These are phyloP conservation scores for Chironomus striatipennis DNA, from an alignment of 1,140 invertebrate species.

Conservation along the genomic window DNA sequence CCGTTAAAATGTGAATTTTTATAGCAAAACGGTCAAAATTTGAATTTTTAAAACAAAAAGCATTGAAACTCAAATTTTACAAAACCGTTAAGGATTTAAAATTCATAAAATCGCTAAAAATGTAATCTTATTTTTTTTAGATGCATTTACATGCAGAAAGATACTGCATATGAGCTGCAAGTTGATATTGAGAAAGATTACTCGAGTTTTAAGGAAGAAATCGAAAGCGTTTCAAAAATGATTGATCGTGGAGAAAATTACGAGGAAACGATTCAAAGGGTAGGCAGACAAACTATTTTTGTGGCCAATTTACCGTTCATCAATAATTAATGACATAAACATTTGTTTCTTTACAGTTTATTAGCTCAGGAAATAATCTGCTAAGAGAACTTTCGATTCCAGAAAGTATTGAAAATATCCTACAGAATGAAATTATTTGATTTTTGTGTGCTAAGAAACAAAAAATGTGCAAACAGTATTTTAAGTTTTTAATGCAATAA, in stretches of 20 bases:
- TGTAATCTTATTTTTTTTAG: background rate
- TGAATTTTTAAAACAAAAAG: too few relatives aligned
- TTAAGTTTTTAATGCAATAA: constrained; percentile 15
- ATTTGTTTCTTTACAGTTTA: background rate
- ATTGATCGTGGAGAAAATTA: background rate
- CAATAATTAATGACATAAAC: background rate
- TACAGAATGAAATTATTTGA: constrained; percentile 11
- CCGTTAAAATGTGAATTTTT: too few relatives aligned
- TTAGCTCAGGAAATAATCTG: background rate
- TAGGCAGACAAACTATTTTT: too few relatives aligned
- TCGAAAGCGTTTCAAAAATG: constrained; percentile 18
- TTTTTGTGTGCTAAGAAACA: background rate
- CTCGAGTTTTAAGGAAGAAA: constrained; percentile 27
- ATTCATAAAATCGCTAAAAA: too few relatives aligned
- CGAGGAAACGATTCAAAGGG: constrained; percentile 24
- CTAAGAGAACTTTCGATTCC: background rate
- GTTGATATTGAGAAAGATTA: constrained; percentile 31
- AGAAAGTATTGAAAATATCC: background rate
- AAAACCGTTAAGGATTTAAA: background rate
- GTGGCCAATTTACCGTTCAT: background rate
- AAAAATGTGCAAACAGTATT: constrained; percentile 7
- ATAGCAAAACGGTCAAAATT: too few relatives aligned
- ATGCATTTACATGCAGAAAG: constrained; percentile 25
- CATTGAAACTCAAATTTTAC: background rate
- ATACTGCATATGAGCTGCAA: constrained; percentile 37